phyloP scores from a whole-genome alignment of 30 jellyfish, hydroid and myxozoan genomes.

The Pseudorhiza aurosa region DNA sequence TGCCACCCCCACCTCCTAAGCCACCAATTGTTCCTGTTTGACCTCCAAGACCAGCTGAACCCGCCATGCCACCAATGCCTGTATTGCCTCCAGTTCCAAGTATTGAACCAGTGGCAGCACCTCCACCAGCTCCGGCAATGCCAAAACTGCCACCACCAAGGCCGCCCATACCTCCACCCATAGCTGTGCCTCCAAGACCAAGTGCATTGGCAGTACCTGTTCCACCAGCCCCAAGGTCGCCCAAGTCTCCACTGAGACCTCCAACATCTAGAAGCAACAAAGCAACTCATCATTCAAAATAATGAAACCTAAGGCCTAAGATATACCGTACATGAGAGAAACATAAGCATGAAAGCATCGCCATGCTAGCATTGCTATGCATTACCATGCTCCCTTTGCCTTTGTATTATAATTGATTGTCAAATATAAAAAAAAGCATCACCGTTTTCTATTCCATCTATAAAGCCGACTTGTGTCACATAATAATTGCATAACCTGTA shows the following conservation, averaged over 20 bases:
- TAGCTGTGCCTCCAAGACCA: slow-evolving; percentile 94
- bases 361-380: too few relatives aligned
- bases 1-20: slow-evolving; percentile 61
- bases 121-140: slow-evolving; percentile 95
- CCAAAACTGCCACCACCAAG: slow-evolving; percentile 96
- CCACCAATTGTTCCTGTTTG: slow-evolving; percentile 88
- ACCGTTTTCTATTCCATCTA: too few relatives aligned
- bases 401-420: too few relatives aligned
- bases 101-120: slow-evolving; percentile 88
- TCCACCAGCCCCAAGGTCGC: slow-evolving; percentile 96
- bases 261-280: slow-evolving; percentile 53
- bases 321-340: too few relatives aligned
- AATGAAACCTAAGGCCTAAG: neutral
- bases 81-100: slow-evolving; percentile 87
- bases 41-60: slow-evolving; percentile 94
- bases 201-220: slow-evolving; percentile 95
- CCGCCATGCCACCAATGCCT: slow-evolving; percentile 94
- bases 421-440: too few relatives aligned
- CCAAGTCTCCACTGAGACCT: slow-evolving; percentile 93
- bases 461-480: too few relatives aligned
- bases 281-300: too few relatives aligned
- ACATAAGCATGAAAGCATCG: too few relatives aligned
- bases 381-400: too few relatives aligned
- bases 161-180: slow-evolving; percentile 95
- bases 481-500: too few relatives aligned